These are phyloP conservation scores for Grallaria varia DNA, from an alignment of 2,113 vertebrate genomes.

Conservation along the genomic window DNA sequence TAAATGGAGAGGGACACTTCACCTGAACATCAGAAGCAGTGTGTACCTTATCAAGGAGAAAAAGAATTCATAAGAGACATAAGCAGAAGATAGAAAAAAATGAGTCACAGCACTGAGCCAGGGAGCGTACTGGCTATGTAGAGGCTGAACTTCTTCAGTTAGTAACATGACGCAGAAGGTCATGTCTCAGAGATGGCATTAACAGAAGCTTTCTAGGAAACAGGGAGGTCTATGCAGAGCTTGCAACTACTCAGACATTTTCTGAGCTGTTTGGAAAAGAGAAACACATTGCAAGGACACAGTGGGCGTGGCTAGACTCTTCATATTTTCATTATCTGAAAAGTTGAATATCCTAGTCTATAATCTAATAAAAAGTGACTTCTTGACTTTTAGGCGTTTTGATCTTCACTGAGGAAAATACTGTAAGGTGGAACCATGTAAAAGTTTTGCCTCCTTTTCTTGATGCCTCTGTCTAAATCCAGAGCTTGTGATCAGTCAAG, in stretches of 20 bases:
- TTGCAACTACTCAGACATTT: fast-evolving
- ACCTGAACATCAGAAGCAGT: background rate
- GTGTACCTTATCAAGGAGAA: background rate
- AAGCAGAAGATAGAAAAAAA: background rate
- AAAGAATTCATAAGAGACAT: too few species aligned
- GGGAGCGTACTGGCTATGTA: background rate
- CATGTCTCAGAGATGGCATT: background rate
- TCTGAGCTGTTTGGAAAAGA: background rate
- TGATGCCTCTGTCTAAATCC: background rate
- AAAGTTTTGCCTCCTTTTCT: background rate
- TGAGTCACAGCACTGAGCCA: background rate
- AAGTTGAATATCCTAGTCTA: background rate
- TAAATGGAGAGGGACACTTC: background rate
- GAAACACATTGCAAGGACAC: background rate
- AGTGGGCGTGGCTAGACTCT: background rate
- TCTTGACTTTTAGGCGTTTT: background rate
- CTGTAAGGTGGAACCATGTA: background rate
- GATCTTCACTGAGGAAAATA: background rate
- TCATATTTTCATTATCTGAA: background rate
- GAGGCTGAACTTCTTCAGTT: background rate
- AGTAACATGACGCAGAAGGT: background rate
- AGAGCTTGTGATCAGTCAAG: background rate
- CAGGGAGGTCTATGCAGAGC: background rate
- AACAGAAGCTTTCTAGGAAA: background rate
- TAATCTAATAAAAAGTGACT: background rate